Conservation (phyloP, 2,888 invertebrate species). For the Dynastes hyllus region DNA sequence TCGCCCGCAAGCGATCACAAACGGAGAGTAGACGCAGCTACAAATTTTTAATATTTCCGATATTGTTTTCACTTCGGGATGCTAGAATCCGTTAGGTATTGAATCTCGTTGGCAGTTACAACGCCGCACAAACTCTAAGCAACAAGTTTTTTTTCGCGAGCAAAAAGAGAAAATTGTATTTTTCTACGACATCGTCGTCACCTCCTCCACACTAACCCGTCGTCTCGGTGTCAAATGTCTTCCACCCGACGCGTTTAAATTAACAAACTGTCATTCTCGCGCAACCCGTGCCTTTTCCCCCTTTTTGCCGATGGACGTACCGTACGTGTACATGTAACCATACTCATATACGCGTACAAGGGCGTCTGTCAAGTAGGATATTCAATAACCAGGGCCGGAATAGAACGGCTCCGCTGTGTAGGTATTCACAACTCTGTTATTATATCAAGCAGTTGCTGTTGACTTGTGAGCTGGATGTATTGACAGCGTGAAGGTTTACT, state of each 20-base stretch:
- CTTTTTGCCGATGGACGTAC: constrained; percentile 14
- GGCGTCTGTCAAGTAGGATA: constrained; percentile 60
- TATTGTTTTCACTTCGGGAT: background rate
- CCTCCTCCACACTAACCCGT: background rate
- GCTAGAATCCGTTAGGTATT: background rate
- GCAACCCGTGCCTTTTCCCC: constrained; percentile 58
- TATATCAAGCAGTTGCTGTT: constrained; percentile 55
- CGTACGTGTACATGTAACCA: constrained; percentile 19
- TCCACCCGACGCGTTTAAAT: constrained; percentile 62
- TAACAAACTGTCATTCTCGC: constrained; percentile 65
- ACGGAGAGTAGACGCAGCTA: background rate
- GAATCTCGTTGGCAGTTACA: background rate
- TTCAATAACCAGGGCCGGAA: constrained; percentile 61
- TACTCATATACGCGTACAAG: constrained; percentile 21
- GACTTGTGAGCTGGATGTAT: constrained; percentile 47
- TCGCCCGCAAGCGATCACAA: background rate
- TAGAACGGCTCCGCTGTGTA: constrained; percentile 41
- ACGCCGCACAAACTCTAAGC: background rate
- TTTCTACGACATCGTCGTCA: constrained; percentile 17
- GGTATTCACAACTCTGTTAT: constrained; percentile 56
- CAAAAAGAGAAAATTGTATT: constrained; percentile 43
- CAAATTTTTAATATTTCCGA: constrained; percentile 15
- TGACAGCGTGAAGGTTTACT: constrained; percentile 38
- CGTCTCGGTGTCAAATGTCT: constrained; percentile 60
- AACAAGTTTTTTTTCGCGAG: background rate